Evolutionary conservation across 2,797 vertebrate genomes (phyloP), one percentile per base, ranked within the genome.

Genomic region (Rhynchonycteris naso): DNA sequence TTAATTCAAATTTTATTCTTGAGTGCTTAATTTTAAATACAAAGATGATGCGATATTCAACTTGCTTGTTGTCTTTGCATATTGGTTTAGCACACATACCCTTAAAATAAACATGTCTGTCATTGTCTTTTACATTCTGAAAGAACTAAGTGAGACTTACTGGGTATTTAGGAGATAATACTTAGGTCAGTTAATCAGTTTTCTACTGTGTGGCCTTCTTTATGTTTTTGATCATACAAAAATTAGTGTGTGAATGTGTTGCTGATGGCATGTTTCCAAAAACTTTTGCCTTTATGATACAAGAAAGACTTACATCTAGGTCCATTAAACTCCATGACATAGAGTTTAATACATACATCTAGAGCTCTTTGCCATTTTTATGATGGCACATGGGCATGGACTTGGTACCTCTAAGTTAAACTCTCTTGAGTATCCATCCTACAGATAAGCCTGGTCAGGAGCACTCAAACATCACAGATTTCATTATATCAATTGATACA

Each of bases 1-100:
- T 80, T 95, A 93, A 87, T 68, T 47, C 16, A 68, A 35, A 87
- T 91, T 95, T 91, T 94, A 69, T 90, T 92, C 22, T 92, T 84
- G 12, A 91, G n/a, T 87, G 11, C 56, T 93, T 92, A 84, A 82
- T 91, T 80, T 22, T 84, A 88, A 83, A 18, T 87, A 58, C 71
- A 19, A 61, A 72, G 71, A 59, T 90, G 24, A 80, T 76, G 16
- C 72, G 47, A 59, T 91, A 56, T 61, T 66, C 93, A 83, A 69
- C 28, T 10, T 84, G 61, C 56, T 89, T 84, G 61, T 66, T 91
- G 0, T 97, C 47, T 95, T 95, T 96, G 50, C 47, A 69, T 72
- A 47, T 47, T 79, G 54, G 56, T 35, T 91, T 91, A 72, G 11
- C 43, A 75, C 47, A 92, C 35, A 75, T 38, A 92, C 21, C 19